Base-by-base conservation (phyloP, 2,113 vertebrate species). In the Himantopus leucocephalus region DNA sequence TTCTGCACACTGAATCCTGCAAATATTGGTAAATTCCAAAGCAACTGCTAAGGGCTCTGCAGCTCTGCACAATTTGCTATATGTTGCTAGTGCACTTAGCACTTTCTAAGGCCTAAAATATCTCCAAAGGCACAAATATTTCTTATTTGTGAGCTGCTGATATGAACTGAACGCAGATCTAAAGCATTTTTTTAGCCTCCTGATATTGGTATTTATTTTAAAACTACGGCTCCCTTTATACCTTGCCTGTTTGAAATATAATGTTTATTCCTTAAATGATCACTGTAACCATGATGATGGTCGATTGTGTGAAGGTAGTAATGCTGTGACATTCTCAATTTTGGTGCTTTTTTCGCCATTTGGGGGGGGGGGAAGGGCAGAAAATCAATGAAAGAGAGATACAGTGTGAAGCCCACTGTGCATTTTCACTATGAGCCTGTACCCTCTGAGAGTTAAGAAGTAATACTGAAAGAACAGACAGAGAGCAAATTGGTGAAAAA, bases 311-410 rank as follows among this genome's bases (percentile, higher is more conserved):
- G 41, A 32, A 63, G 89, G 70, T 71, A 92, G 68, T 45, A 86
- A 75, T 71, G 58, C 68, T 89, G 13, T 86, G 15, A 43, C 34
- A 15, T 32, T 35, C 79, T 52, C 63, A 96, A 70, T 70, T 53
- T 88, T 48, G 53, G 32, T 74, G 45, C 0, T 75, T 89, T 64
- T 88, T 43, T 5, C 50, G 39, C 52, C 68, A 9, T 67, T 84
- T 94, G 84, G 3, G 4, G 18, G 19, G 18, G 20, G 29, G 24
- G 20, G 67, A 94, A 89, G 39, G 63, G 80, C 47, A 97, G 58
- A 90, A 97, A 97, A 97, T 94, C 92, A 82, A 93, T 84, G 80
- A 12, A 74, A 75, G 86, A 92, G 29, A 94, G 78, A 93, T 88
- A 52, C 0, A 0, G 9, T 3, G 2, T 14, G 3, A 50, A 94